Percentiles rank a stretch among this genome's conserved stretches.
These are phyloP conservation scores for Dasysyrphus tricinctus DNA, from an alignment of 2,888 invertebrate species.

Conservation along the genomic window DNA sequence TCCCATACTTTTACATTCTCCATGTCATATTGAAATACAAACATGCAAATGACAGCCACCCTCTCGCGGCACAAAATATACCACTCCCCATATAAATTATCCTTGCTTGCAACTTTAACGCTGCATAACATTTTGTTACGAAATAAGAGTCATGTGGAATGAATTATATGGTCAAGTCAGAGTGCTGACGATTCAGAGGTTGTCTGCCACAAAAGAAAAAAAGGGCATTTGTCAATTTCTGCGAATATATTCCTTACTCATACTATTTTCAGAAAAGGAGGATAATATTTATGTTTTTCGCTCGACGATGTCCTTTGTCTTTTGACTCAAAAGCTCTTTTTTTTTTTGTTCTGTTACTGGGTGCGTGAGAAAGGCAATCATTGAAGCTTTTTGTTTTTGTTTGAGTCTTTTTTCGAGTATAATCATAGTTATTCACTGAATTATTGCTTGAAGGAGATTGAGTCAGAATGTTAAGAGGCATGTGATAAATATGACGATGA, in stretches of 20 bases:
- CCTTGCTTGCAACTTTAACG: constrained; percentile 50
- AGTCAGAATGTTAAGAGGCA: constrained; percentile 13
- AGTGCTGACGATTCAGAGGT: constrained; percentile 34
- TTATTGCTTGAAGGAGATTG: neutral
- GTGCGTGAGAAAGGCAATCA: neutral
- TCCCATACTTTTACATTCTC: constrained; percentile 28
- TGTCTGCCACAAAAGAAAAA: constrained; percentile 31
- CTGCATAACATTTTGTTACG: constrained; percentile 59
- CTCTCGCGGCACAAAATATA: neutral
- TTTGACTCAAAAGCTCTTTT: constrained; percentile 22
- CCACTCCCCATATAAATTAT: constrained; percentile 73
- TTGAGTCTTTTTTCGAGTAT: constrained; percentile 8
- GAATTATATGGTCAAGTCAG: constrained; percentile 58
- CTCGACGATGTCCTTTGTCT: constrained; percentile 3
- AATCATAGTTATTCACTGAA: neutral
- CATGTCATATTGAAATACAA: constrained; percentile 35
- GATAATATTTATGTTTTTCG: neutral
- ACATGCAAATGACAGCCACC: constrained; percentile 66
- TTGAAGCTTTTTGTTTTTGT: constrained; percentile 6
- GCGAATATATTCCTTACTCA: constrained; percentile 28
- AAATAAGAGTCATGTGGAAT: constrained; percentile 50
- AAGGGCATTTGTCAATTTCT: constrained; percentile 56
- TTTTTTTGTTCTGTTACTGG: neutral
- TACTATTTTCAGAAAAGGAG: neutral
- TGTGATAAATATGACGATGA: constrained; percentile 74